phyloP scores from a whole-genome alignment of 37 sponge, comb jelly and placozoan genomes.

The Dysidea cf. avara region DNA sequence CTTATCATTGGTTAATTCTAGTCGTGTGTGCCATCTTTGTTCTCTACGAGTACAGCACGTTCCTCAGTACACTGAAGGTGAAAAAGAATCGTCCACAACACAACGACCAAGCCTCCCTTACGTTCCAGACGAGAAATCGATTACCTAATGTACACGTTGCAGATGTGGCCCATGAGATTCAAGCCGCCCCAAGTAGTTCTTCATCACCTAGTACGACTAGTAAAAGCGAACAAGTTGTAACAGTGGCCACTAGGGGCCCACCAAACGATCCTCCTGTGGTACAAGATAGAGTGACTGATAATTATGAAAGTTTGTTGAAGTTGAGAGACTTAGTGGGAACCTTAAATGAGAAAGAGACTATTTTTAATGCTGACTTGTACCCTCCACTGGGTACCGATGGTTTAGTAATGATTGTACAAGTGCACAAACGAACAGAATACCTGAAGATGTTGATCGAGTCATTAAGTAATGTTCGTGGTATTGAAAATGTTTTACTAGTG shows the following conservation, averaged over 20 bases:
- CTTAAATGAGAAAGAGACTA: slow-evolving; percentile 27
- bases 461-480: slow-evolving; percentile 27
- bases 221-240: neutral
- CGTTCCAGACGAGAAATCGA: too few relatives aligned
- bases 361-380: slow-evolving; percentile 49
- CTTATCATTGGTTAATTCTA: too few relatives aligned
- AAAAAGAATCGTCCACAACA: too few relatives aligned
- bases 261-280: too few relatives aligned
- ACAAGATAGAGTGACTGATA: too few relatives aligned
- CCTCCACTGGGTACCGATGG: slow-evolving; percentile 36
- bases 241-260: neutral
- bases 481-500: slow-evolving; percentile 67
- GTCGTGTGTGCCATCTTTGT: too few relatives aligned
- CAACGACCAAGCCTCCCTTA: too few relatives aligned
- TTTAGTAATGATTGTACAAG: slow-evolving; percentile 72
- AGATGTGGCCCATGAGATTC: too few relatives aligned
- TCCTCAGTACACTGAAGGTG: too few relatives aligned
- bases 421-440: slow-evolving; percentile 66
- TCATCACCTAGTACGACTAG: neutral
- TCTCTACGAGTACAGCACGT: too few relatives aligned
- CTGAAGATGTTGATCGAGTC: slow-evolving; percentile 66
- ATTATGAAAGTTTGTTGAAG: neutral
- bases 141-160: too few relatives aligned
- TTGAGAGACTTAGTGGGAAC: neutral
- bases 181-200: neutral